Evolutionary conservation across 2,797 vertebrate species (phyloP).

Genomic region (Molossus alvarezi): DNA sequence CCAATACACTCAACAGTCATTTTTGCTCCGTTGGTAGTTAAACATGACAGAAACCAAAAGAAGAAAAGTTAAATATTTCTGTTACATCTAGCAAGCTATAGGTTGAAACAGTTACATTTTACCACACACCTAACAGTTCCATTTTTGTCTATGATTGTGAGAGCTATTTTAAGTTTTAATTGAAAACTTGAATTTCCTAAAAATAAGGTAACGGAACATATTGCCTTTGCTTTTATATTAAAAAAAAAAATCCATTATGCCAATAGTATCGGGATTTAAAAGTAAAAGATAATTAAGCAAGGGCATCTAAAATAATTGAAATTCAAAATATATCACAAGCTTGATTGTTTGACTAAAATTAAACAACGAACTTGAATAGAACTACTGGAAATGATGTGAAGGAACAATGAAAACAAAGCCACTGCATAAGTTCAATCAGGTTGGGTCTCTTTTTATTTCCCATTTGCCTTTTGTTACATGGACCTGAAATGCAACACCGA

Average conservation of each 20-base stretch:
- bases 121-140: constrained; percentile 39
- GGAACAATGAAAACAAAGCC: constrained; percentile 84
- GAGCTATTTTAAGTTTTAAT: constrained; percentile 81
- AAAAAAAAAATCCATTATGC: constrained; percentile 73
- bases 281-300: constrained; percentile 85
- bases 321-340: constrained; percentile 84
- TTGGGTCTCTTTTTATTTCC: not conserved
- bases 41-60: constrained; percentile 65
- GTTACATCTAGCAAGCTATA: not conserved
- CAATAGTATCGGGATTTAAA: constrained; percentile 84
- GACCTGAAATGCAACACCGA: not conserved
- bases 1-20: not conserved
- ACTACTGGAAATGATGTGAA: constrained; percentile 78
- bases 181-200: constrained; percentile 78
- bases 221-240: constrained; percentile 76
- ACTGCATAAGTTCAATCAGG: constrained; percentile 67
- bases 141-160: constrained; percentile 73
- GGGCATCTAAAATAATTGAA: constrained; percentile 86
- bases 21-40: constrained; percentile 14
- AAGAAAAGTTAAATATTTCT: constrained; percentile 38
- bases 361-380: constrained; percentile 87
- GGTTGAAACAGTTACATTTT: constrained; percentile 59
- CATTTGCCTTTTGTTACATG: constrained; percentile 1
- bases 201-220: constrained; percentile 82
- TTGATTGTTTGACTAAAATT: constrained; percentile 87